Evolutionary conservation across 2,888 invertebrate genomes (phyloP), one percentile per base, ranked within the genome.

Genomic region (Tolmerus cingulatus): DNA sequence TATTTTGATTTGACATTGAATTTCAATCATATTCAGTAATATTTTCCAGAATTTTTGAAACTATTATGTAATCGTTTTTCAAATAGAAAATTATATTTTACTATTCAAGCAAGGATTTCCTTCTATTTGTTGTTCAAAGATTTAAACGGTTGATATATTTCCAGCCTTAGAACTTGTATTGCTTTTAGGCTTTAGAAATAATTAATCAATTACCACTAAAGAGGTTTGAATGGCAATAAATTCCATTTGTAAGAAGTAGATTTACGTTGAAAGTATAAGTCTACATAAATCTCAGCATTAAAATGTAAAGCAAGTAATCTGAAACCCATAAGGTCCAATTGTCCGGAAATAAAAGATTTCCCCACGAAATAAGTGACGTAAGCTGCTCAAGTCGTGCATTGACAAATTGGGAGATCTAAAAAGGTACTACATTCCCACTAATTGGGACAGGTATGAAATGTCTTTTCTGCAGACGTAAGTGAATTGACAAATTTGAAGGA

Each of bases 401-500:
- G 57, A 57, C 9, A 57, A 57, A 57, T 57, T 57, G 57, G 8
- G 1, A 9, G 57, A 19, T 57, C 57, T 57, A 57, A 2, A 66
- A 66, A 66, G 7, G 66, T 23, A 76, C 76, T 27, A n/a, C 43
- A 43, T 43, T 23, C 23, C 43, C 23, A 16, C 78, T 78, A 78
- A 78, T 78, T 78, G 78, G 43, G 78, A 23, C 78, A 78, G 78
- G 37, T 51, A 51, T 79, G 51, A n/a, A 30, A 79, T 51, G 46
- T 79, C 51, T 66, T 46, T 66, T 66, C 66, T 66, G 23, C 8
- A 66, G 51, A 34, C 51, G 27, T 27, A 51, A 84, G 16, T n/a
- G 40, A 66, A 84, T 66, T 84, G 82, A 66, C 82, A 84, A 84
- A 84, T 84, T 84, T 84, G 23, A 19, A 30, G 37, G 57, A 84